These are phyloP conservation scores for Listronotus oregonensis DNA, from an alignment of 1,140 invertebrate species.

Conservation along the genomic window DNA sequence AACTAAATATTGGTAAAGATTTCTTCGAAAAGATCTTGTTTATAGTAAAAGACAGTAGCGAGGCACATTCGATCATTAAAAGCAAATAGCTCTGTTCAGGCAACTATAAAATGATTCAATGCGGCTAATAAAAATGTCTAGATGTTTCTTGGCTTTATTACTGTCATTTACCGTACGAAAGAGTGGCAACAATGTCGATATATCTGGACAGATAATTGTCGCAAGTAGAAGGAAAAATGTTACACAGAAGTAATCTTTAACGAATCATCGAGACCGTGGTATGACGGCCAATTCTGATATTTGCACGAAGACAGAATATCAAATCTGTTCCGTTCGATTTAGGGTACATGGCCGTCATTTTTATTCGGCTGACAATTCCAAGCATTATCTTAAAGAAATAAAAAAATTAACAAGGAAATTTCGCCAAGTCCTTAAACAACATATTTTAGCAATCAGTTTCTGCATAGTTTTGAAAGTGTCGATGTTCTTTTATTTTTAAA, in stretches of 20 bases:
- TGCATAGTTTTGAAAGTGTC: conserved; percentile 8
- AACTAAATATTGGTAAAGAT: too few species aligned
- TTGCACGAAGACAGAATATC: conserved; percentile 7
- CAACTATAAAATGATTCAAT: conserved; percentile 8
- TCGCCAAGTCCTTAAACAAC: conserved; percentile 1
- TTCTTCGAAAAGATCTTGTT: conserved; percentile 1
- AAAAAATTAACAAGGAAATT: conserved; percentile 11
- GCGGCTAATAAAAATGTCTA: conserved; percentile 5
- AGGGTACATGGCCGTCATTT: conserved; percentile 4
- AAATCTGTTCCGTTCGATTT: conserved; percentile 3
- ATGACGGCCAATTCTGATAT: conserved; percentile 5
- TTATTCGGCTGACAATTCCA: conserved; percentile 4
- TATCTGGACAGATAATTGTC: conserved; percentile 5
- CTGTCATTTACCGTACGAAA: conserved; percentile 2
- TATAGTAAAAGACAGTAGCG: neutral
- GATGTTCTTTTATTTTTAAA: conserved; percentile 1
- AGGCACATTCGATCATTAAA: neutral
- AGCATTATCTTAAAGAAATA: conserved; percentile 4
- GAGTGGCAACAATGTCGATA: conserved; percentile 4
- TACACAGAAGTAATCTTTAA: conserved; percentile 4
- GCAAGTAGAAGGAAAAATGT: conserved; percentile 5
- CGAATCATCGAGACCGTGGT: neutral
- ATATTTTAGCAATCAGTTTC: conserved; percentile 7
- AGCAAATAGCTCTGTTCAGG: neutral
- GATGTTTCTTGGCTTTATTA: neutral